Percentiles rank a stretch among this genome's conserved stretches.
These are phyloP conservation scores for Pipistrellus kuhlii DNA, from an alignment of 2,797 vertebrate genomes.

Conservation along the genomic window DNA sequence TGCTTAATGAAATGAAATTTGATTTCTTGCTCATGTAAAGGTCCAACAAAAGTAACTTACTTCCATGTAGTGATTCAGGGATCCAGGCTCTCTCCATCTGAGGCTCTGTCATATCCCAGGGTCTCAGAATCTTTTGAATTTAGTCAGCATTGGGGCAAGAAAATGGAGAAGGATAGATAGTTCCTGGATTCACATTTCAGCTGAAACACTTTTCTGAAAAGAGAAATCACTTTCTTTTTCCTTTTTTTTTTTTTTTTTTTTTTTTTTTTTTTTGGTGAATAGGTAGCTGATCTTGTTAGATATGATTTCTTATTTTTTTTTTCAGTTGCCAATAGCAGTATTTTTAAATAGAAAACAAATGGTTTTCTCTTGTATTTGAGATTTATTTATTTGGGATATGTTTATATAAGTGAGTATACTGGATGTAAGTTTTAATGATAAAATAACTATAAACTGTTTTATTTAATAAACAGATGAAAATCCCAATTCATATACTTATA, in stretches of 20 bases:
- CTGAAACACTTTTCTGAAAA: background rate
- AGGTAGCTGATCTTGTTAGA: background rate
- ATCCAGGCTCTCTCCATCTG: background rate
- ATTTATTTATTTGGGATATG: constrained; percentile 37
- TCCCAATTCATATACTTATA: background rate
- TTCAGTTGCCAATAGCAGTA: background rate
- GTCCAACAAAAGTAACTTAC: background rate
- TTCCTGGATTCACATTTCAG: background rate
- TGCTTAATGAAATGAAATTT: background rate
- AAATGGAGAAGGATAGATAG: background rate
- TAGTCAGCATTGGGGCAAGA: background rate
- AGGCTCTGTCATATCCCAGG: background rate
- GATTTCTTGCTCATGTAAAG: background rate
- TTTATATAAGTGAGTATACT: constrained; percentile 34
- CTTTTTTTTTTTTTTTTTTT: background rate
- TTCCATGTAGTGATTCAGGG: background rate
- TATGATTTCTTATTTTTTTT: constrained; percentile 44
- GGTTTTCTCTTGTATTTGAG: constrained; percentile 32
- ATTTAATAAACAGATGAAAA: constrained; percentile 37
- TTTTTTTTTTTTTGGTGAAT: background rate
- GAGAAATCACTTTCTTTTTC: background rate
- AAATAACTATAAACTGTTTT: constrained; percentile 41
- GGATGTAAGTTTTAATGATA: background rate
- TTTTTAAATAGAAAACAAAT: constrained; percentile 8
- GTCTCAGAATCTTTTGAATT: background rate